phyloP scores from a whole-genome alignment of 2,113 vertebrate species.

The Malurus melanocephalus region DNA sequence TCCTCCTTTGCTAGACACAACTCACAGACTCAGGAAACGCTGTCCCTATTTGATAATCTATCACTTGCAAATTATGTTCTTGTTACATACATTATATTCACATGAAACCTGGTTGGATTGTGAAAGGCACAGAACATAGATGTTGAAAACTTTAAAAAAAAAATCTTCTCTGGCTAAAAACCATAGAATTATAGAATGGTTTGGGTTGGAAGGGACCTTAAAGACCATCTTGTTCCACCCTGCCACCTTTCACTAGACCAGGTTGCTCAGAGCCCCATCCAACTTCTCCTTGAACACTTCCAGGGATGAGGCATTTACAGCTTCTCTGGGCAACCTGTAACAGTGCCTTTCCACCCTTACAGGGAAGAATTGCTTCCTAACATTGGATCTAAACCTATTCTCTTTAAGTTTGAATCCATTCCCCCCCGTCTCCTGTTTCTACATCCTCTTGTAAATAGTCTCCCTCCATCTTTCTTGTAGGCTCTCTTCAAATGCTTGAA shows the following conservation, averaged over 20 bases:
- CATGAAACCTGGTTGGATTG: background rate
- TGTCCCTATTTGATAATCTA: background rate
- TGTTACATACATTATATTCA: background rate
- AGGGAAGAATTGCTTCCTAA: background rate
- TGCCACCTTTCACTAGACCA: background rate
- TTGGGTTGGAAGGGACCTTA: background rate
- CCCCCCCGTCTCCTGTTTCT: background rate
- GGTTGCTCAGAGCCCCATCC: background rate
- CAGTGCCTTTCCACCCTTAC: background rate
- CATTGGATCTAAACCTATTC: background rate
- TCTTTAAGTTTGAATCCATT: background rate
- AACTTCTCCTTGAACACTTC: background rate
- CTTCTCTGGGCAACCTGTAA: background rate
- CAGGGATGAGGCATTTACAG: background rate
- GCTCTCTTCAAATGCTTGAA: background rate
- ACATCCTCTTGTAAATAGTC: background rate
- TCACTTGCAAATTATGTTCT: background rate
- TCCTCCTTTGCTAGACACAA: background rate
- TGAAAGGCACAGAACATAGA: background rate
- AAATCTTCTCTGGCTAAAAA: background rate
- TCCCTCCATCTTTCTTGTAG: background rate
- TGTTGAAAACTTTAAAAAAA: background rate
- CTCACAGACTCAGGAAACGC: rapidly evolving
- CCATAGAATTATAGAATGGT: background rate
- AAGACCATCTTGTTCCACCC: background rate